These are phyloP conservation scores for Passer domesticus DNA, from an alignment of 2,113 vertebrate genomes.

Conservation along the genomic window DNA sequence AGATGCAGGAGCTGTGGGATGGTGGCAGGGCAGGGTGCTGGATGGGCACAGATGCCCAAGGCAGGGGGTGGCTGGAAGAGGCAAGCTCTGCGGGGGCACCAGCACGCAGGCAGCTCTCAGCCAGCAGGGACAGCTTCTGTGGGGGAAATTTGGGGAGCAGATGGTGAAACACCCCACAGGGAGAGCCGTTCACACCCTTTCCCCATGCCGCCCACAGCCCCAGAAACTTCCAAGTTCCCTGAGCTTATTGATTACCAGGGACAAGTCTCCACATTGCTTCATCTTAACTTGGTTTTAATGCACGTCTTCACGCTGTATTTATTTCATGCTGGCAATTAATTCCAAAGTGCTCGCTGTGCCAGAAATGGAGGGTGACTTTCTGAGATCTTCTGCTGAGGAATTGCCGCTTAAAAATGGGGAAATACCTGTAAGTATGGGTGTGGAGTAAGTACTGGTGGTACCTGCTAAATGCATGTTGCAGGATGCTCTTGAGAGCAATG, in stretches of 20 bases:
- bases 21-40: accelerated
- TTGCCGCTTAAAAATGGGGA: neutral
- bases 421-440: neutral
- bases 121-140: neutral
- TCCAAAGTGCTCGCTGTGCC: neutral
- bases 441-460: neutral
- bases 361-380: neutral
- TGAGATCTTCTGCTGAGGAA: neutral
- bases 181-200: neutral
- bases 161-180: neutral
- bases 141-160: neutral
- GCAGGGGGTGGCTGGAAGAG: neutral
- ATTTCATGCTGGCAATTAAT: constrained; percentile 11
- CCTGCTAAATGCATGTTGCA: neutral
- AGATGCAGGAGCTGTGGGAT: neutral
- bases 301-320: neutral
- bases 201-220: neutral
- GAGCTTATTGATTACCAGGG: neutral
- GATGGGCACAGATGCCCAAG: accelerated
- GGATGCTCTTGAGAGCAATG: neutral
- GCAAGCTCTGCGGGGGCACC: neutral
- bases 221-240: neutral
- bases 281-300: neutral
- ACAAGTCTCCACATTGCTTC: neutral
- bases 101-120: neutral